These are phyloP conservation scores for Coilia nasus DNA, from an alignment of 2,797 vertebrate species.

Conservation along the genomic window DNA sequence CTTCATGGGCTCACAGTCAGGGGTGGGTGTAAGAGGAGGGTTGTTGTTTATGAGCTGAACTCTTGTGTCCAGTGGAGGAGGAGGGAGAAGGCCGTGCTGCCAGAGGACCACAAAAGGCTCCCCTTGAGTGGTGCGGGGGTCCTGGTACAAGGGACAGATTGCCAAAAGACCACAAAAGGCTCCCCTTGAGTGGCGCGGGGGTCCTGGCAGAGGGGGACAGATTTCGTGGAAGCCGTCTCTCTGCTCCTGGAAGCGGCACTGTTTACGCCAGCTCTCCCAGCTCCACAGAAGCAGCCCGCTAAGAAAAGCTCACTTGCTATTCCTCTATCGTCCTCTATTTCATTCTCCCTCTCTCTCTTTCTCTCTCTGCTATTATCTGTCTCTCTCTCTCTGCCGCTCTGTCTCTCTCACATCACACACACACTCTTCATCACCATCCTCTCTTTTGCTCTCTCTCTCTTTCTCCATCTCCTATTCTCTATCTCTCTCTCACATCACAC, in stretches of 20 bases:
- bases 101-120: conserved; percentile 17
- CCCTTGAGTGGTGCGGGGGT: not conserved
- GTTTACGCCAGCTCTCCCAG: not conserved
- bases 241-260: not conserved
- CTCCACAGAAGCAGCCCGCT: not conserved
- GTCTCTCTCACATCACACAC: too few species aligned
- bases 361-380: not conserved
- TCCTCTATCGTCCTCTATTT: not conserved
- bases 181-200: not conserved
- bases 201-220: not conserved
- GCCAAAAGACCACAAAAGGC: too few species aligned
- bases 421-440: too few species aligned
- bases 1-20: not conserved
- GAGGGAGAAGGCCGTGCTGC: not conserved
- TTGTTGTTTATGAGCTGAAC: not conserved
- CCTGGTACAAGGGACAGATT: not conserved
- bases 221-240: conserved; percentile 3
- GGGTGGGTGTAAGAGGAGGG: not conserved
- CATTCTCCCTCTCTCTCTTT: not conserved
- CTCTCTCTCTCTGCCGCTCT: not conserved
- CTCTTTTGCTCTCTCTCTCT: too few species aligned
- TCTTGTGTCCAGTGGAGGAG: not conserved
- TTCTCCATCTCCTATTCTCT: too few species aligned
- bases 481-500: too few species aligned
- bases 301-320: conserved; percentile 1